Conservation (phyloP, 1,140 invertebrate genomes). For the Magallana ariakensis region DNA sequence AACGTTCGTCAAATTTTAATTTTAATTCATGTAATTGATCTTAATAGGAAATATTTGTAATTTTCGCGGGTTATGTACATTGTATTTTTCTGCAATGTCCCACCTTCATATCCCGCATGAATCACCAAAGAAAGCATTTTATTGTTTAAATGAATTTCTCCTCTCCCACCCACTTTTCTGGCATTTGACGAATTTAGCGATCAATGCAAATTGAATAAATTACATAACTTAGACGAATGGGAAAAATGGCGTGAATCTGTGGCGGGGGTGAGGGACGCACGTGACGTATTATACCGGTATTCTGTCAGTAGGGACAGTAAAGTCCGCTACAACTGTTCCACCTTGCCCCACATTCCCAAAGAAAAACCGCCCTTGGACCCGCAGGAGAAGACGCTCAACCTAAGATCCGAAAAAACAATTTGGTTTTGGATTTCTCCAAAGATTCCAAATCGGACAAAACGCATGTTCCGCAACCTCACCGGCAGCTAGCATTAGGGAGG, state of each 20-base stretch:
- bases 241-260: constrained; percentile 46
- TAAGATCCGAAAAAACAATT: constrained; percentile 39
- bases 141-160: too few species aligned
- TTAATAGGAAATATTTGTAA: too few species aligned
- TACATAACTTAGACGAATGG: too few species aligned
- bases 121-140: too few species aligned
- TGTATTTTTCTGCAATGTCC: too few species aligned
- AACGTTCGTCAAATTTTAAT: too few species aligned
- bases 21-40: too few species aligned
- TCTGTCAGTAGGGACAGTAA: constrained; percentile 41
- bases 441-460: constrained; percentile 8
- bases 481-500: not conserved
- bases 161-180: too few species aligned
- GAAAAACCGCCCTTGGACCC: constrained; percentile 41
- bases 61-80: too few species aligned
- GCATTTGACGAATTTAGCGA: too few species aligned
- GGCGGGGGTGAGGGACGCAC: constrained; percentile 39
- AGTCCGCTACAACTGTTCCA: constrained; percentile 46
- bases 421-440: constrained; percentile 36
- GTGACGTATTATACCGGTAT: constrained; percentile 55
- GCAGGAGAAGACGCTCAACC: constrained; percentile 18
- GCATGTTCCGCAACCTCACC: constrained; percentile 38
- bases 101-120: too few species aligned
- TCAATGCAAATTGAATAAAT: too few species aligned
- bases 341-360: constrained; percentile 45